phyloP scores from a whole-genome alignment of 2,888 invertebrate genomes.

The Melieria picta region DNA sequence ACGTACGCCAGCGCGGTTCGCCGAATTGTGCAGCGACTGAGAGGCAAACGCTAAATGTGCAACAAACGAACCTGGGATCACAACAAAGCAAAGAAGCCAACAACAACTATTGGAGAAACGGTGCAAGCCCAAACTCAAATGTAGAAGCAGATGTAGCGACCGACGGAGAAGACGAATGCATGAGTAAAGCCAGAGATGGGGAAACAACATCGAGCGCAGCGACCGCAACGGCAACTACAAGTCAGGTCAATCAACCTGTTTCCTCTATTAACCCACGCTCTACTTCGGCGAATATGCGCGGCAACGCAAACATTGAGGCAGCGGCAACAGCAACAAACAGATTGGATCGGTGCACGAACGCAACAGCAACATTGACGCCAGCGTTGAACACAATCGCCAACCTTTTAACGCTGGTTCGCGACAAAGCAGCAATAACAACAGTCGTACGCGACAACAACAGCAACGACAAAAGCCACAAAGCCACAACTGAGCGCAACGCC shows the following conservation, averaged over 20 bases:
- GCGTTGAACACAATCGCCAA: conserved; percentile 17
- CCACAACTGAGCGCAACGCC: conserved; percentile 16
- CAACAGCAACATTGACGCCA: conserved; percentile 22
- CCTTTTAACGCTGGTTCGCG: conserved; percentile 11
- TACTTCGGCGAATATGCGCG: conserved; percentile 11
- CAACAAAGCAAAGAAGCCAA: conserved; percentile 56
- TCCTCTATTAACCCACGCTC: conserved; percentile 42
- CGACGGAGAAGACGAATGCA: not conserved
- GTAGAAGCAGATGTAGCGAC: not conserved
- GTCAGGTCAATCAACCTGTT: conserved; percentile 60
- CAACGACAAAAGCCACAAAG: conserved; percentile 17
- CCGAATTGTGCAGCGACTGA: conserved; percentile 19
- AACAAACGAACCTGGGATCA: conserved; percentile 52
- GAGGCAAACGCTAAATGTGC: not conserved
- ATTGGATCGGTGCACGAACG: conserved; percentile 27
- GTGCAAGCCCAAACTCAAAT: not conserved
- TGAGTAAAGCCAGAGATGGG: not conserved
- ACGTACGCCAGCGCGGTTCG: not conserved
- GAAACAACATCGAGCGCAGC: conserved; percentile 20
- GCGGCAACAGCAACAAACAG: conserved; percentile 32
- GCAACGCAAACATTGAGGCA: conserved; percentile 22
- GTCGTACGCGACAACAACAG: conserved; percentile 27
- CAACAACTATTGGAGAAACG: conserved; percentile 30
- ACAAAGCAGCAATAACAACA: conserved; percentile 21
- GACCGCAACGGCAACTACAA: conserved; percentile 40